Evolutionary conservation across 2,113 vertebrate species (phyloP).

Genomic region (Oryzias javanicus): DNA sequence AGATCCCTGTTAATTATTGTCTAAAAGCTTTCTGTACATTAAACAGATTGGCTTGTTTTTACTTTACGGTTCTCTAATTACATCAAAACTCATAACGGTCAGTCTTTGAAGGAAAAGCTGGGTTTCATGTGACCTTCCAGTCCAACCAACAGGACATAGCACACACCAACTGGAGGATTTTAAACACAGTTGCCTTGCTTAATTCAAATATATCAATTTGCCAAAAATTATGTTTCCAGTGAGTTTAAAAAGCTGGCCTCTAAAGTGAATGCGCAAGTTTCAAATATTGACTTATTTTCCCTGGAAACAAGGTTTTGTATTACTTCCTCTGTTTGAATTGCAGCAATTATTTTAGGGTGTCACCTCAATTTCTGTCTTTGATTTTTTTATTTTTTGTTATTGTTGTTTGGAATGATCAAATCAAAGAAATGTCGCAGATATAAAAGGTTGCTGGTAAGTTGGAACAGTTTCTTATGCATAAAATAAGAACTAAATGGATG

Average conservation of each 20-base stretch:
- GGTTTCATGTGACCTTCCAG: background rate
- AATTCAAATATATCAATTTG: constrained; percentile 4
- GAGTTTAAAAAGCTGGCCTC: constrained; percentile 2
- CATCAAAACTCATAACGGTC: too few relatives aligned
- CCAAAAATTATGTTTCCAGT: constrained; percentile 8
- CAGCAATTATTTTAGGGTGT: too few relatives aligned
- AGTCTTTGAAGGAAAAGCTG: background rate
- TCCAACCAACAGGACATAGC: constrained; percentile 3
- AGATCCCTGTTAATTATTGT: too few relatives aligned
- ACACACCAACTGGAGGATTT: background rate
- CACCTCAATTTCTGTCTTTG: too few relatives aligned
- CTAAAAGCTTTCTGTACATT: too few relatives aligned
- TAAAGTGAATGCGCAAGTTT: constrained; percentile 15
- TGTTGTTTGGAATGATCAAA: too few relatives aligned
- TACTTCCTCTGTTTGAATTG: background rate
- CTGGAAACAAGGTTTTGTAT: background rate
- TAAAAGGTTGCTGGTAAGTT: background rate
- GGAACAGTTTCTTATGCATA: background rate
- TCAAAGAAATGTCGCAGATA: too few relatives aligned
- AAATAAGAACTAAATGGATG: background rate
- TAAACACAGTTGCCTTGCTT: constrained; percentile 7
- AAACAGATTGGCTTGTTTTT: too few relatives aligned
- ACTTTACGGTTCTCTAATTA: too few relatives aligned
- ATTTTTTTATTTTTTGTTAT: too few relatives aligned
- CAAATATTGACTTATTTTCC: background rate